A percentile compares a stretch with the other conserved stretches of the same genome.
phyloP scores from a whole-genome alignment of 2,888 invertebrate species.

The Scaptomyza flava region DNA sequence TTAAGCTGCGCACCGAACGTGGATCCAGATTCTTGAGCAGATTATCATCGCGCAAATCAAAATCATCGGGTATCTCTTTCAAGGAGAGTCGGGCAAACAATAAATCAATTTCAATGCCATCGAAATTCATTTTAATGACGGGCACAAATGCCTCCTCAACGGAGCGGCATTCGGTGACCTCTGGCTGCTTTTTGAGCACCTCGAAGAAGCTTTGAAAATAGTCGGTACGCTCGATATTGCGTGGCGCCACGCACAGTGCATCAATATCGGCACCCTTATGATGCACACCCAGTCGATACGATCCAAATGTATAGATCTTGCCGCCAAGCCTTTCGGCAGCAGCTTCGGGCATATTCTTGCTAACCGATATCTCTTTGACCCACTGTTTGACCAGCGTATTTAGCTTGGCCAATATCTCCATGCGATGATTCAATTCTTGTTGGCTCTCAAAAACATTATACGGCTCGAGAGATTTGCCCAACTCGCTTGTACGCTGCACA shows the following conservation, averaged over 20 bases:
- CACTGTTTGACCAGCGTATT: slow-evolving; percentile 96
- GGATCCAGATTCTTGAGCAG: slow-evolving; percentile 97
- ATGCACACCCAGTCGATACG: slow-evolving; percentile 97
- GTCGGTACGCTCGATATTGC: slow-evolving; percentile 96
- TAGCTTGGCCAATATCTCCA: slow-evolving; percentile 93
- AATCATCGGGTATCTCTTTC: slow-evolving; percentile 96
- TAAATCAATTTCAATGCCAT: slow-evolving; percentile 99
- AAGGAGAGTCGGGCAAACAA: slow-evolving; percentile 97
- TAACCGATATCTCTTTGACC: slow-evolving; percentile 95
- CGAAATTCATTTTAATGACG: slow-evolving; percentile 99
- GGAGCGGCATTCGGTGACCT: slow-evolving; percentile 93
- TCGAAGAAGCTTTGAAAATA: slow-evolving; percentile 98
- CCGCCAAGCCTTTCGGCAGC: slow-evolving; percentile 97
- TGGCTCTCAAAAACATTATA: slow-evolving; percentile 96
- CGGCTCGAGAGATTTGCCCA: slow-evolving; percentile 90
- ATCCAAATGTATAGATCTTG: slow-evolving; percentile 99
- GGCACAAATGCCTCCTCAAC: slow-evolving; percentile 99
- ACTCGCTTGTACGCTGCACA: slow-evolving; percentile 88
- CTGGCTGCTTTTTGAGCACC: slow-evolving; percentile 92
- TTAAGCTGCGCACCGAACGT: slow-evolving; percentile 97
- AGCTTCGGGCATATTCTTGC: slow-evolving; percentile 96
- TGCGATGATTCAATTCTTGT: slow-evolving; percentile 94
- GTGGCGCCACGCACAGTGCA: slow-evolving; percentile 98
- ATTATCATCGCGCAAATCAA: slow-evolving; percentile 95
- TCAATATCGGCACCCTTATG: slow-evolving; percentile 99